Conservation (phyloP, 2,113 vertebrate species). For the Meleagris gallopavo region DNA sequence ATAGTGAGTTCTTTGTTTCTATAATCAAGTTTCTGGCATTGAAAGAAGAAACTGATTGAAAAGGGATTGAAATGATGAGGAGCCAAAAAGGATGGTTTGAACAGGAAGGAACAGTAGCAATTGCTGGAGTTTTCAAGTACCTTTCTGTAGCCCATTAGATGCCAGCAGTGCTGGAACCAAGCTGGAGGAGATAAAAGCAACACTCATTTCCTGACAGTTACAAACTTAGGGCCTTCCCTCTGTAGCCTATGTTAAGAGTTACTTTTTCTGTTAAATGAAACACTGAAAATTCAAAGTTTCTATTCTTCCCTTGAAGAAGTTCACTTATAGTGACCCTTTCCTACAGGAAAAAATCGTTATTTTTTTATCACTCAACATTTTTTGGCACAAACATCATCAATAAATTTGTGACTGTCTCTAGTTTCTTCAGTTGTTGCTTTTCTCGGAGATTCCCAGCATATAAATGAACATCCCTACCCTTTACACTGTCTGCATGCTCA, state of each 20-base stretch:
- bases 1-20: not conserved
- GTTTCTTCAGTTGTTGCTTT: not conserved
- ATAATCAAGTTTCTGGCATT: not conserved
- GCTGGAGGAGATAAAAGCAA: not conserved
- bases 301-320: not conserved
- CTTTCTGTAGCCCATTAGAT: not conserved
- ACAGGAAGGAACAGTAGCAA: rapidly evolving
- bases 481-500: not conserved
- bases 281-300: not conserved
- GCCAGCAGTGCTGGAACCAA: not conserved
- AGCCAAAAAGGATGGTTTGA: not conserved
- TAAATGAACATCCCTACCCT: not conserved
- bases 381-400: not conserved
- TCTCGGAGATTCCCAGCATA: not conserved
- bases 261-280: not conserved
- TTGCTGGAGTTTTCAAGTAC: not conserved
- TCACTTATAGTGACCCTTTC: not conserved
- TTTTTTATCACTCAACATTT: not conserved
- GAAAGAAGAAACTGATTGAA: not conserved
- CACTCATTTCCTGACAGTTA: not conserved
- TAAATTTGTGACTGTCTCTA: not conserved
- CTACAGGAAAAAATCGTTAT: not conserved
- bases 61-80: not conserved
- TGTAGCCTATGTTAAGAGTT: not conserved
- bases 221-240: not conserved